A percentile compares a stretch with the other conserved stretches of the same genome.
phyloP scores from a whole-genome alignment of 1,140 invertebrate species.

The Chironomus striatipennis region DNA sequence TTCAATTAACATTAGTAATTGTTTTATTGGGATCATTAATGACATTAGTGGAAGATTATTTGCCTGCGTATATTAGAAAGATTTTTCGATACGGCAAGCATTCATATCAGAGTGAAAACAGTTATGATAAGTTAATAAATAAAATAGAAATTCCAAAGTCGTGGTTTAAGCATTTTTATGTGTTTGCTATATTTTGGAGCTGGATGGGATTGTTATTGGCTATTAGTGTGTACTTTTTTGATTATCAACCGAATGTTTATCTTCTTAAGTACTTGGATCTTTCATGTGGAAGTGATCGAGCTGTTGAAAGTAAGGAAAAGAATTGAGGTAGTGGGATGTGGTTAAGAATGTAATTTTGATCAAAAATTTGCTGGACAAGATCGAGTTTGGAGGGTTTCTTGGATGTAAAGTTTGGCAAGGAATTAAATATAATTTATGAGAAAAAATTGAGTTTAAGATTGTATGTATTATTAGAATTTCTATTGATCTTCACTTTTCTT shows the following conservation, averaged over 20 bases:
- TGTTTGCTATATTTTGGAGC: slow-evolving; percentile 50
- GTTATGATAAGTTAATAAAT: slow-evolving; percentile 41
- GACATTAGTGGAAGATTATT: slow-evolving; percentile 49
- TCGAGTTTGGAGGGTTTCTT: too few relatives aligned
- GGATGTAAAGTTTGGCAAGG: too few relatives aligned
- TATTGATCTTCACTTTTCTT: too few relatives aligned
- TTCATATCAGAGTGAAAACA: slow-evolving; percentile 41
- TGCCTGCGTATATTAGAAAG: slow-evolving; percentile 52
- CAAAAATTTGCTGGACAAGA: too few relatives aligned
- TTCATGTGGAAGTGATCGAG: slow-evolving; percentile 42
- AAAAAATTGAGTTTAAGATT: too few relatives aligned
- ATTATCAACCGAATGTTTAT: slow-evolving; percentile 39
- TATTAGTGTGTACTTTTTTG: slow-evolving; percentile 43
- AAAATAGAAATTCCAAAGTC: slow-evolving; percentile 60
- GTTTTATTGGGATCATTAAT: slow-evolving; percentile 49
- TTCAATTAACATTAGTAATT: slow-evolving; percentile 43
- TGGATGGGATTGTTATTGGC: slow-evolving; percentile 42
- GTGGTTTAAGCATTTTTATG: slow-evolving; percentile 67
- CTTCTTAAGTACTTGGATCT: slow-evolving; percentile 43
- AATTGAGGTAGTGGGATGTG: too few relatives aligned
- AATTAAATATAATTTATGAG: too few relatives aligned
- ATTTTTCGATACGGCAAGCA: slow-evolving; percentile 61
- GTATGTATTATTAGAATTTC: too few relatives aligned
- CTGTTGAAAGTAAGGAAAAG: slow-evolving; percentile 47
- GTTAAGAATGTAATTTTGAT: too few relatives aligned